These are phyloP conservation scores for Ardeotis arabs DNA, from an alignment of 2,113 vertebrate genomes.

Conservation along the genomic window DNA sequence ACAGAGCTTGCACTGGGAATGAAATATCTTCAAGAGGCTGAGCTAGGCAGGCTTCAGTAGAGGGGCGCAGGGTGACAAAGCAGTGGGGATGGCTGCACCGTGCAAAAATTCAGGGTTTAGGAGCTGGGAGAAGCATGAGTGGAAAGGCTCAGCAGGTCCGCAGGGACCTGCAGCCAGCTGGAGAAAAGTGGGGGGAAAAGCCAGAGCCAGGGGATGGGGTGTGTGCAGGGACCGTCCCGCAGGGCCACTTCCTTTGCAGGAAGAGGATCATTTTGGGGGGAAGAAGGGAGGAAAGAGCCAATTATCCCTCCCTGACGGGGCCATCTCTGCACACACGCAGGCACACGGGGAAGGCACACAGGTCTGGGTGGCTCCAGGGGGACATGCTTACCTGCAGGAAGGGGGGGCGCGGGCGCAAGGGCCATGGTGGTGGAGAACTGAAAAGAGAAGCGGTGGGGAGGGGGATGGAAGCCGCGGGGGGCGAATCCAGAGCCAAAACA, in stretches of 20 bases:
- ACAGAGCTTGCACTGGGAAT: background rate
- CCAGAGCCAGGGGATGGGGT: background rate
- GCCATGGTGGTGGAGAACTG: slow-evolving; percentile 69
- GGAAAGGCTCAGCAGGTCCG: background rate
- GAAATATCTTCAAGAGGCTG: background rate
- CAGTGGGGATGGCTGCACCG: background rate
- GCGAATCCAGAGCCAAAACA: slow-evolving; percentile 66
- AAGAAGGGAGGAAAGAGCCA: background rate
- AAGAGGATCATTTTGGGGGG: background rate
- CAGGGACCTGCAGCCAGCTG: fast-evolving
- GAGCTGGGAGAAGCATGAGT: background rate
- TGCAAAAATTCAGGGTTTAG: background rate
- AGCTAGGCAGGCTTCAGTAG: background rate
- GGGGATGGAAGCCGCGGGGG: slow-evolving; percentile 1
- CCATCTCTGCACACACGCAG: background rate
- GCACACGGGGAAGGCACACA: background rate
- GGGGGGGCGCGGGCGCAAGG: slow-evolving; percentile 41
- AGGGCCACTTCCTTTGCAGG: background rate
- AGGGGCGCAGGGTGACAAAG: background rate
- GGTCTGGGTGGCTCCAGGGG: background rate
- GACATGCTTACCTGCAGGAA: slow-evolving; percentile 63
- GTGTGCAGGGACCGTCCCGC: background rate
- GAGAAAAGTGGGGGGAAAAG: background rate
- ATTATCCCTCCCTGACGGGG: background rate
- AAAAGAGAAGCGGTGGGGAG: slow-evolving; percentile 68